Percentiles rank a stretch among this genome's conserved stretches.
These are phyloP conservation scores for Epizoanthus rinbou DNA, from an alignment of 92 coral and sea anemone species.

Conservation along the genomic window DNA sequence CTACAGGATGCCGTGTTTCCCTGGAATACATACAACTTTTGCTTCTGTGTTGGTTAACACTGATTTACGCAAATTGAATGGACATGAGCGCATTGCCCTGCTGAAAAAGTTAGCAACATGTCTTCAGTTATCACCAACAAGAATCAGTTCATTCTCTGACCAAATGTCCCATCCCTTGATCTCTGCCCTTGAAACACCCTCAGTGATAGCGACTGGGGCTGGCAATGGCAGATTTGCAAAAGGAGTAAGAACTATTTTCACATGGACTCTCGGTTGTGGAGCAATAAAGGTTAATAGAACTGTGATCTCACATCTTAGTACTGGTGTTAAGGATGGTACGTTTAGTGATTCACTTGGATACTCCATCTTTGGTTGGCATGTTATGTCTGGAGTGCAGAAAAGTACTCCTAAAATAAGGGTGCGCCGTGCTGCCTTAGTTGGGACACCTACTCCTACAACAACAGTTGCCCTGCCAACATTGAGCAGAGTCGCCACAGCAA, in stretches of 20 bases:
- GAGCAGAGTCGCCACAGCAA: constrained; percentile 59
- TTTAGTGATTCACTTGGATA: constrained; percentile 61
- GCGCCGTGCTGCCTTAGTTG: constrained; percentile 57
- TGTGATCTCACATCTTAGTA: constrained; percentile 60
- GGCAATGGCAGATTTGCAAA: constrained; percentile 83
- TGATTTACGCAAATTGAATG: constrained; percentile 65
- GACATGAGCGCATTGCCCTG: constrained; percentile 62
- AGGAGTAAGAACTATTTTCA: constrained; percentile 73
- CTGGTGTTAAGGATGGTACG: constrained; percentile 76
- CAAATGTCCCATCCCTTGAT: constrained; percentile 68
- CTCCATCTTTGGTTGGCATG: constrained; percentile 92
- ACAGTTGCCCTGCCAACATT: constrained; percentile 69
- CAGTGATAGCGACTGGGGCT: constrained; percentile 80
- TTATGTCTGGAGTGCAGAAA: constrained; percentile 83
- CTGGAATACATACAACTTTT: constrained; percentile 67
- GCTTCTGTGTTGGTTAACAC: constrained; percentile 70
- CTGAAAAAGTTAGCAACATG: constrained; percentile 59
- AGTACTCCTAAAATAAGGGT: constrained; percentile 59
- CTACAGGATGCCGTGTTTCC: constrained; percentile 58
- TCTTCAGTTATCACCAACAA: constrained; percentile 55
- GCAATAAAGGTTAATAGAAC: constrained; percentile 70
- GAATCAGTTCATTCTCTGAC: constrained; percentile 65
- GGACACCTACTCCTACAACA: constrained; percentile 80
- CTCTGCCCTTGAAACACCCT: constrained; percentile 71
- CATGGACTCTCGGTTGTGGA: constrained; percentile 93